Base-by-base conservation (phyloP, 2,797 vertebrate genomes). In the Ptychadena robeensis region DNA sequence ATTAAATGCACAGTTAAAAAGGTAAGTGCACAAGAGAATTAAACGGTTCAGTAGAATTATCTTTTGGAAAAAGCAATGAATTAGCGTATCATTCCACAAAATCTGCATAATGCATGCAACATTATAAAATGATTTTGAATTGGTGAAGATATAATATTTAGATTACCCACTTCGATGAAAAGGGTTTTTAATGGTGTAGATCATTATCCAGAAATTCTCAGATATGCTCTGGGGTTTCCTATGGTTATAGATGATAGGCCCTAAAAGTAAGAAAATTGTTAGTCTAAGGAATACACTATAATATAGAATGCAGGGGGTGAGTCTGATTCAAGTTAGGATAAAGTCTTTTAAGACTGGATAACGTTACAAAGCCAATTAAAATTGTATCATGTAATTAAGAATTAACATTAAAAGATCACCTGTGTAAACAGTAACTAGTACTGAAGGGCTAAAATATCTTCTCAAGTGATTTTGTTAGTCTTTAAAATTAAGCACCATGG, bases 1-100 rank as follows among this genome's bases (percentile, higher is more conserved):
- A 91, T 93, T 91, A 92, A 91, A 91, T 88, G 86, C 85, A 86
- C 82, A 79, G 83, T 89, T 92, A 86, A 89, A 89, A 91, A 87
- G 85, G 34, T 88, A 91, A 90, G 86, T 89, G 82, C 67, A 37
- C 0, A 79, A 81, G 83, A 90, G 77, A 91, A 90, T 86, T 88
- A 85, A 91, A 90, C 87, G 87, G 82, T 87, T 88, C 86, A 90
- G 86, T 82, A 88, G 82, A 89, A 90, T 87, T 88, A 86, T 83
- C 88, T 71, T 90, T 90, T 88, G 66, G 78, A 89, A 88, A 86
- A 89, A 77, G 86, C 37, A 90, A 67, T 73, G 63, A 66, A 22
- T 91, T 76, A 85, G 71, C 57, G 22, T 73, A 68, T 69, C 85
- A 85, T 88, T 89, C 86, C 32, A 73, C 44, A 86, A 87, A 72